Evolutionary conservation across 2,113 vertebrate species (phyloP).

Genomic region (Oncorhynchus keta): DNA sequence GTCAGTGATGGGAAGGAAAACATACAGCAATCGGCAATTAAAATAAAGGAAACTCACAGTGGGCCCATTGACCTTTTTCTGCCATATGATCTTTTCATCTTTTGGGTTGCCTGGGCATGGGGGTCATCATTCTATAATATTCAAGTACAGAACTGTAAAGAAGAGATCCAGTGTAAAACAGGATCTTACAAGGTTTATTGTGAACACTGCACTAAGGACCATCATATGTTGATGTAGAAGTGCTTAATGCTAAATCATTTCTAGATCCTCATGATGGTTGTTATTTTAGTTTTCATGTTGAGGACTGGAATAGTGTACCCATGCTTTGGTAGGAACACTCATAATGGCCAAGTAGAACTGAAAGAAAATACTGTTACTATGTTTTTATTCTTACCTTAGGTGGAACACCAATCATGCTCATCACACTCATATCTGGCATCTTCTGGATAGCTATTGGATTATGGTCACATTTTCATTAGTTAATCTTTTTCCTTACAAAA

Average conservation of each 20-base stretch:
- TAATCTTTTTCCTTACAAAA: background rate
- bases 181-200: background rate
- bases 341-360: background rate
- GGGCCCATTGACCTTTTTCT: slow-evolving; percentile 65
- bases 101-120: slow-evolving; percentile 37
- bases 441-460: slow-evolving; percentile 46
- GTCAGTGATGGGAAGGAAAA: no score
- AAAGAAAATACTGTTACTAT: background rate
- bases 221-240: background rate
- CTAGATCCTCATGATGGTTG: no score
- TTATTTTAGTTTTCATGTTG: no score
- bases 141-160: slow-evolving; percentile 11
- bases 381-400: slow-evolving; percentile 42
- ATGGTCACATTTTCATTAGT: background rate
- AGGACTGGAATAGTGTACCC: background rate
- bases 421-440: slow-evolving; percentile 43
- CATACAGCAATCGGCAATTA: background rate
- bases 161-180: background rate
- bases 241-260: no score
- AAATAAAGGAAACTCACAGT: background rate
- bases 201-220: background rate
- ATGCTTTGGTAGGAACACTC: background rate
- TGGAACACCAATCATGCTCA: slow-evolving; percentile 21
- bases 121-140: slow-evolving; percentile 58
- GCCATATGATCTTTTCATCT: slow-evolving; percentile 64